A percentile compares a stretch with the other conserved stretches of the same genome.
Conservation (phyloP, 2,797 vertebrate species). For the Melanotaenia trifasciata region DNA sequence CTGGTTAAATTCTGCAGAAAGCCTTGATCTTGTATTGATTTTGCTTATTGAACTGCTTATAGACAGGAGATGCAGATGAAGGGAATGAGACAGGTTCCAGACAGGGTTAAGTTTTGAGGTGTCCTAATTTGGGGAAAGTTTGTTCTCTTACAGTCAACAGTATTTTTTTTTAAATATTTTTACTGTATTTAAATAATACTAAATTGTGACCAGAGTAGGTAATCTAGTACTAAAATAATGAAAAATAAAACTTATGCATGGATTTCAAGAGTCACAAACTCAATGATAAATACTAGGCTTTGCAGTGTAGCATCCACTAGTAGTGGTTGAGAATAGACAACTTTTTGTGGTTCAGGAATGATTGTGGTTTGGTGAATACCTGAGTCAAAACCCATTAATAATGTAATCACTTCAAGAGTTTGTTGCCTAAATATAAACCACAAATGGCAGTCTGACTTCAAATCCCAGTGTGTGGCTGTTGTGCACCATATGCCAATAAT, state of each 20-base stretch:
- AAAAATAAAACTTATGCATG: background rate
- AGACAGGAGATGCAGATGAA: slow-evolving; percentile 12
- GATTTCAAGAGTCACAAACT: background rate
- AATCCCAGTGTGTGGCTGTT: slow-evolving; percentile 1
- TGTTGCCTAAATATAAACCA: slow-evolving; percentile 3
- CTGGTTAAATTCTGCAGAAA: slow-evolving; percentile 39
- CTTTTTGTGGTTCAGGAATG: background rate
- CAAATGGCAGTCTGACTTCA: background rate
- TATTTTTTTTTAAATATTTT: background rate
- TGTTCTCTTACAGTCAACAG: background rate
- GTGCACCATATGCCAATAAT: slow-evolving; percentile 6
- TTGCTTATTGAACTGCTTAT: slow-evolving; percentile 8
- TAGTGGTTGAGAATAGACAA: background rate
- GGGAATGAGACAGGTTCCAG: slow-evolving; percentile 1
- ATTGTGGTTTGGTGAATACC: background rate
- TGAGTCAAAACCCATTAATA: background rate
- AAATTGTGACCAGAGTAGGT: background rate
- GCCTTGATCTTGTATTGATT: slow-evolving; percentile 40
- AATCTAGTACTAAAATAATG: background rate
- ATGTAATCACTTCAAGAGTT: background rate
- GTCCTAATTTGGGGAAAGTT: slow-evolving; percentile 3
- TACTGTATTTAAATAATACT: background rate
- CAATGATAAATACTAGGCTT: background rate
- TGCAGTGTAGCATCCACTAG: background rate
- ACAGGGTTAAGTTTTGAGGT: background rate